A percentile compares a stretch with the other conserved stretches of the same genome.
phyloP scores from a whole-genome alignment of 2,888 invertebrate species.

The Miltochrista miniata region DNA sequence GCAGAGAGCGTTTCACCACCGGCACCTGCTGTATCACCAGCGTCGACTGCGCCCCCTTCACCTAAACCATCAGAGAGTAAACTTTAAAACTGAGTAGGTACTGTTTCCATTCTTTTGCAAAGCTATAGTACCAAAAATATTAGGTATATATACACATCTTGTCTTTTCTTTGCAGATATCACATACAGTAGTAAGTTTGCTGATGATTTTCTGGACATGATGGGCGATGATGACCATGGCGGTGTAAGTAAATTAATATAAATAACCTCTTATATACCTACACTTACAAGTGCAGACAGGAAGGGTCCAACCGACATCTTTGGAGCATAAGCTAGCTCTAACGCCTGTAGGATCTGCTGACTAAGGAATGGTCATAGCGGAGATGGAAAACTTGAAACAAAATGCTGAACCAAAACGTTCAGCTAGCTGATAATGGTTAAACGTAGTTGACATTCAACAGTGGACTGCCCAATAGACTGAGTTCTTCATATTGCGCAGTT shows the following conservation, averaged over 20 bases:
- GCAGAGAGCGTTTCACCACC: background rate
- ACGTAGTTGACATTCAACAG: no score
- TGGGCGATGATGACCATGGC: slow-evolving; percentile 41
- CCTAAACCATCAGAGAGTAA: slow-evolving; percentile 26
- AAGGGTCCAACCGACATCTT: no score
- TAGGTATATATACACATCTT: no score
- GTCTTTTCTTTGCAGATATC: slow-evolving; percentile 7
- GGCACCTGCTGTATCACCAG: background rate
- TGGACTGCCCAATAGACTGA: no score
- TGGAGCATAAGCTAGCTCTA: no score
- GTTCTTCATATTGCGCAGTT: no score
- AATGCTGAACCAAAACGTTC: no score
- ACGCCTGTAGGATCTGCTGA: no score
- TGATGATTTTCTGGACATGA: slow-evolving; percentile 69
- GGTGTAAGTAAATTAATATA: slow-evolving; percentile 57
- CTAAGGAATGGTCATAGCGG: no score
- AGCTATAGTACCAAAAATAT: background rate
- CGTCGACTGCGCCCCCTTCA: slow-evolving; percentile 7
- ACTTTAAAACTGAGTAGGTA: slow-evolving; percentile 17
- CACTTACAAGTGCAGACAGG: background rate
- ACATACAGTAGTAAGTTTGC: slow-evolving; percentile 42
- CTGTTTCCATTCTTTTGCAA: background rate
- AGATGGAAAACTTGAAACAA: no score
- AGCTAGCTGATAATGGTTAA: no score
- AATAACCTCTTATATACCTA: background rate